Conservation (phyloP, 2,113 vertebrate species). For the Piprites chloris region DNA sequence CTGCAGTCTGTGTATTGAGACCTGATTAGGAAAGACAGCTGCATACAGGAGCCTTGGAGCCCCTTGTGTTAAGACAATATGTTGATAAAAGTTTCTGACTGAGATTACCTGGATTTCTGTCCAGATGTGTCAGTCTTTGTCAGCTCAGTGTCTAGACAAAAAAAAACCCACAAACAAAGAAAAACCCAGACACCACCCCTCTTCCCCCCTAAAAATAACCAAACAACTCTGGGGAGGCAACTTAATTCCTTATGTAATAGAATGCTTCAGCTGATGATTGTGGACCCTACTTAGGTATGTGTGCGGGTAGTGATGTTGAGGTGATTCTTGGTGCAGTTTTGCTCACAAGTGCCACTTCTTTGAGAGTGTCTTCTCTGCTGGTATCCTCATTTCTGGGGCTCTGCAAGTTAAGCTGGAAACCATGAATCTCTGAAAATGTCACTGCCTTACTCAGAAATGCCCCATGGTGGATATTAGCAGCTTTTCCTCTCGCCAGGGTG, state of each 20-base stretch:
- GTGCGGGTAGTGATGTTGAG: not conserved
- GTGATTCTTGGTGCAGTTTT: not conserved
- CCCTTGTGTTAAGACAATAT: not conserved
- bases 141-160: not conserved
- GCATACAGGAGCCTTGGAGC: not conserved
- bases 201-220: not conserved
- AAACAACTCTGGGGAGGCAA: not conserved
- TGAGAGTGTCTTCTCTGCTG: not conserved
- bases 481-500: not conserved
- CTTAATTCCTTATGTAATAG: not conserved
- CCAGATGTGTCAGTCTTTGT: not conserved
- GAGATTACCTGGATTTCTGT: not conserved
- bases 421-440: not conserved
- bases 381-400: not conserved
- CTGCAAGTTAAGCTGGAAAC: not conserved
- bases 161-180: not conserved
- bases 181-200: not conserved
- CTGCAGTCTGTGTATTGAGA: not conserved
- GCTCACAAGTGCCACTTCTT: not conserved
- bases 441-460: not conserved
- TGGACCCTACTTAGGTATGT: not conserved
- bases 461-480: not conserved
- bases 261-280: not conserved
- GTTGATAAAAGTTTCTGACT: not conserved
- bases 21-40: not conserved